A percentile compares a stretch with the other conserved stretches of the same genome.
Evolutionary conservation across 2,888 invertebrate genomes (phyloP).

Genomic region (Caenorhabditis zanzibari): DNA sequence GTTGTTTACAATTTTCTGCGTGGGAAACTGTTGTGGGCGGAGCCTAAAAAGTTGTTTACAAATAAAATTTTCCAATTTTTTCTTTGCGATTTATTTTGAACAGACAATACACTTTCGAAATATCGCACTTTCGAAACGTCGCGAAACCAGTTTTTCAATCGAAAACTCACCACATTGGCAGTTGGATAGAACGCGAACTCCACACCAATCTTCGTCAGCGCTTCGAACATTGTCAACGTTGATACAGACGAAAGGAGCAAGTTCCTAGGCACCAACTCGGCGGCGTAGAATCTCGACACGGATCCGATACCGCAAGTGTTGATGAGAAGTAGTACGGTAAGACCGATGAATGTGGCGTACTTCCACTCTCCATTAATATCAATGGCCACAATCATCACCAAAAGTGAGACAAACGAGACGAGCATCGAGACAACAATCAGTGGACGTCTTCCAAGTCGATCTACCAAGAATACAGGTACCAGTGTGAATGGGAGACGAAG

Average conservation of each 20-base stretch:
- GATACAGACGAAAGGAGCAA: constrained; percentile 69
- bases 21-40: too few relatives aligned
- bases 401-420: constrained; percentile 64
- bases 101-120: too few relatives aligned
- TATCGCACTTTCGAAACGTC: too few relatives aligned
- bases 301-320: constrained; percentile 73
- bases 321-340: constrained; percentile 68
- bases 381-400: constrained; percentile 66
- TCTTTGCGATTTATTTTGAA: too few relatives aligned
- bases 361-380: constrained; percentile 65
- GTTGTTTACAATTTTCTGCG: too few relatives aligned
- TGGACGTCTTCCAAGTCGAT: constrained; percentile 72
- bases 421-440: constrained; percentile 69
- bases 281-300: constrained; percentile 73
- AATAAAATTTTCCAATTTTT: too few relatives aligned
- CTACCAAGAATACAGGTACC: constrained; percentile 73
- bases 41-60: too few relatives aligned
- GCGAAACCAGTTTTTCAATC: too few relatives aligned
- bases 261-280: constrained; percentile 72
- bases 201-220: constrained; percentile 72
- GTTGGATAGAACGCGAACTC: constrained; percentile 76
- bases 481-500: constrained; percentile 73
- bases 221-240: constrained; percentile 71
- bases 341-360: constrained; percentile 66
- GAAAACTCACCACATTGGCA: constrained; percentile 70